Evolutionary conservation across 2,888 invertebrate species (phyloP).

Genomic region (Smittia sp.): DNA sequence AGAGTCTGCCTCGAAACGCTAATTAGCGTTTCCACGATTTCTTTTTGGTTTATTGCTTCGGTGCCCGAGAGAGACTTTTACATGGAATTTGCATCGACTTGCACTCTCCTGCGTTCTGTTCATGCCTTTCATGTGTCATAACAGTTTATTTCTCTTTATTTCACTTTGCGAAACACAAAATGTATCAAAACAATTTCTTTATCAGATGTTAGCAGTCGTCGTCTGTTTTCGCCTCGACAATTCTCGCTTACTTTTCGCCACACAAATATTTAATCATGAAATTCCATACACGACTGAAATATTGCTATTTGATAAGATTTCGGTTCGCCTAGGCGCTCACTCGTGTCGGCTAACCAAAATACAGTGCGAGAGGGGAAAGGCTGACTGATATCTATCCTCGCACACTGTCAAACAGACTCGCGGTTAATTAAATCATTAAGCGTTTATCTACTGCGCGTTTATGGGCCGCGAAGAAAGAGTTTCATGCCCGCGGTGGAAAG

Average conservation of each 20-base stretch:
- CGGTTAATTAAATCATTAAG: constrained; percentile 1
- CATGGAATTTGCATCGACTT: constrained; percentile 15
- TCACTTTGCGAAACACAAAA: background rate
- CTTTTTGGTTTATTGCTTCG: constrained; percentile 35
- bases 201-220: constrained; percentile 7
- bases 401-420: background rate
- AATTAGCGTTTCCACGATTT: constrained; percentile 28
- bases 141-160: background rate
- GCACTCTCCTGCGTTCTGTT: background rate
- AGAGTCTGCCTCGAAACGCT: constrained; percentile 16
- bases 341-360: background rate
- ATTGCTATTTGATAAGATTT: constrained; percentile 23
- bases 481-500: background rate
- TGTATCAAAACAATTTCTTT: background rate
- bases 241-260: constrained; percentile 27
- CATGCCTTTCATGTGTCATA: constrained; percentile 9
- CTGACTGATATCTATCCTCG: background rate
- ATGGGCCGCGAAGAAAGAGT: background rate
- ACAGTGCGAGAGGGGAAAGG: background rate
- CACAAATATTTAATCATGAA: constrained; percentile 40
- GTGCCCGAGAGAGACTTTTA: background rate
- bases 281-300: constrained; percentile 27
- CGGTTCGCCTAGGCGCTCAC: background rate
- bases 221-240: background rate
- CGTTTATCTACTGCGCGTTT: background rate